These are phyloP conservation scores for Hipparchia semele DNA, from an alignment of 2,888 invertebrate genomes.

Conservation along the genomic window DNA sequence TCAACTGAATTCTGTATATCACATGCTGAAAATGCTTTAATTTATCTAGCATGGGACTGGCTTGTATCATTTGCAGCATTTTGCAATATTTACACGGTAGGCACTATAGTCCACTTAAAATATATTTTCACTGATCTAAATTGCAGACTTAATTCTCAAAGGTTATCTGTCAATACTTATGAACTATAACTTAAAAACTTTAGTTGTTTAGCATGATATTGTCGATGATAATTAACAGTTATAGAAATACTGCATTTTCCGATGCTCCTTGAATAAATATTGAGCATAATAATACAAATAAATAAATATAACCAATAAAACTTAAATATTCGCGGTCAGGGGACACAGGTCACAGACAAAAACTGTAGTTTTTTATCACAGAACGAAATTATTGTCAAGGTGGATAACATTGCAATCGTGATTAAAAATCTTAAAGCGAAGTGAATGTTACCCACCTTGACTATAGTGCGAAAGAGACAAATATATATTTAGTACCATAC, in stretches of 20 bases:
- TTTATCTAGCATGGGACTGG: constrained; percentile 80
- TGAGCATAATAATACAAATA: background rate
- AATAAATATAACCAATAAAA: constrained; percentile 24
- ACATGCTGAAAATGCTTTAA: constrained; percentile 78
- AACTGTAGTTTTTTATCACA: background rate
- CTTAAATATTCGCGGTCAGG: constrained; percentile 43
- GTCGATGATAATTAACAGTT: background rate
- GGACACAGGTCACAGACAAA: constrained; percentile 16
- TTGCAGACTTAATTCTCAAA: constrained; percentile 38
- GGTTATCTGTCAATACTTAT: constrained; percentile 54
- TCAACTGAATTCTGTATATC: constrained; percentile 80
- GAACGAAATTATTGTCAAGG: background rate
- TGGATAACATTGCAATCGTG: too few species aligned
- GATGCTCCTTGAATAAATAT: constrained; percentile 7
- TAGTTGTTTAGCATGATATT: background rate
- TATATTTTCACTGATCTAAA: constrained; percentile 22
- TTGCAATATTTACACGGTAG: constrained; percentile 35
- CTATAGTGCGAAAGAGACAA: background rate
- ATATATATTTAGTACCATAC: background rate
- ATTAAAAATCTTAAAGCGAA: too few species aligned
- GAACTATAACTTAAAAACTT: background rate
- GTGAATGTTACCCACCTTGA: too few species aligned
- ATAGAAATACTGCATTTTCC: constrained; percentile 5
- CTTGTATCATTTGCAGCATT: constrained; percentile 81
- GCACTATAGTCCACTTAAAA: constrained; percentile 19